Evolutionary conservation across 2,113 vertebrate genomes (phyloP).

Genomic region (Pelecanus crispus): DNA sequence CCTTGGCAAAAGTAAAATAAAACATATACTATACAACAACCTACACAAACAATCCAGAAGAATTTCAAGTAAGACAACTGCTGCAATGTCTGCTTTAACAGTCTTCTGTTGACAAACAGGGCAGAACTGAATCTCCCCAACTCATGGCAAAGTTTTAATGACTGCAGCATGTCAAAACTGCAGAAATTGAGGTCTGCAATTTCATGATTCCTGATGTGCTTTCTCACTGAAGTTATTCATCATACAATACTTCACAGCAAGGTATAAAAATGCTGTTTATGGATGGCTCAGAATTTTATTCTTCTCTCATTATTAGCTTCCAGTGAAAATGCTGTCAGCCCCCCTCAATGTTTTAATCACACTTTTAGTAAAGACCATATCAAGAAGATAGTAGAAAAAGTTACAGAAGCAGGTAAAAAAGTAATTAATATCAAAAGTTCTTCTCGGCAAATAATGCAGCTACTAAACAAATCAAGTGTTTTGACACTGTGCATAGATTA

Average conservation of each 20-base stretch:
- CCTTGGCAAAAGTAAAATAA: background rate
- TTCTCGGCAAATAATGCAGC: background rate
- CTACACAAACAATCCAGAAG: background rate
- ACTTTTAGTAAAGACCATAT: background rate
- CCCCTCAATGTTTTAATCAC: background rate
- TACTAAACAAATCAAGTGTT: background rate
- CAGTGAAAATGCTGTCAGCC: background rate
- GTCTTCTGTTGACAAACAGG: background rate
- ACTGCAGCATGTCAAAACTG: background rate
- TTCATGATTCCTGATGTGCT: background rate
- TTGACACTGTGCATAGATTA: background rate
- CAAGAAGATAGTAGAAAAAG: background rate
- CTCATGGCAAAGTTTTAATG: background rate
- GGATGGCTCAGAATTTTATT: background rate
- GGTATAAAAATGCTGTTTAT: background rate
- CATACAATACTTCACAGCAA: background rate
- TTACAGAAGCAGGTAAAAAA: background rate
- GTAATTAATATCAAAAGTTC: background rate
- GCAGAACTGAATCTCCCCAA: background rate
- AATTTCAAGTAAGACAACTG: background rate
- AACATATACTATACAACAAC: background rate
- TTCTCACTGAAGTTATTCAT: background rate
- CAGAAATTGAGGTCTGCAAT: background rate
- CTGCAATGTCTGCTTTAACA: background rate
- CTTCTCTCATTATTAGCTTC: background rate